phyloP scores from a whole-genome alignment of 2,113 vertebrate species.

The Phalacrocorax aristotelis region DNA sequence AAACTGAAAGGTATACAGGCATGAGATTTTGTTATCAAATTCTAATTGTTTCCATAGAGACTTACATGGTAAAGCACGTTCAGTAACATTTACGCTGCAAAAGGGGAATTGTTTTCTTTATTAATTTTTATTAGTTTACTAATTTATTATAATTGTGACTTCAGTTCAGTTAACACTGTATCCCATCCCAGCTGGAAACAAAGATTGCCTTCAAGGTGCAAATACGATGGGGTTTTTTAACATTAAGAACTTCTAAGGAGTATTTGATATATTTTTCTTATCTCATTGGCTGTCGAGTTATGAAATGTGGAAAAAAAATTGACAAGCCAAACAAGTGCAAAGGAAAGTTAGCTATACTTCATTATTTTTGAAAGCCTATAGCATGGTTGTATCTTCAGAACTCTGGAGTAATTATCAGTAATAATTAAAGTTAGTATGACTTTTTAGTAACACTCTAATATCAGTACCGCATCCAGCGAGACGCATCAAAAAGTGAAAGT shows the following conservation, averaged over 20 bases:
- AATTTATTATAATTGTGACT: background rate
- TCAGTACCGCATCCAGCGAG: background rate
- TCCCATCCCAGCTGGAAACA: background rate
- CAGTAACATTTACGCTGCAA: background rate
- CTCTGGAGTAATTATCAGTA: background rate
- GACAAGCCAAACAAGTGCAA: background rate
- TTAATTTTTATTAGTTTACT: background rate
- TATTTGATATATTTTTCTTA: background rate
- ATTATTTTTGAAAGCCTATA: background rate
- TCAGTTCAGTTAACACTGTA: background rate
- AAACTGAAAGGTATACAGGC: background rate
- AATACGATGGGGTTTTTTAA: background rate
- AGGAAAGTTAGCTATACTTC: background rate
- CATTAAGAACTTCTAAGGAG: background rate
- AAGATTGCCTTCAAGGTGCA: background rate
- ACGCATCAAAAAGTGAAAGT: background rate
- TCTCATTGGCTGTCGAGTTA: background rate
- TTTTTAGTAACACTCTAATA: background rate
- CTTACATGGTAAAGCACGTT: background rate
- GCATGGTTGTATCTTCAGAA: background rate
- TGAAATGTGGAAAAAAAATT: background rate
- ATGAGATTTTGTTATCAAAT: background rate
- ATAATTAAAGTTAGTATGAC: background rate
- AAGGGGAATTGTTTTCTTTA: background rate
- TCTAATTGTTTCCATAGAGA: conserved; percentile 40